Evolutionary conservation across 2,797 vertebrate species (phyloP).

Genomic region (Rallus crepitans): DNA sequence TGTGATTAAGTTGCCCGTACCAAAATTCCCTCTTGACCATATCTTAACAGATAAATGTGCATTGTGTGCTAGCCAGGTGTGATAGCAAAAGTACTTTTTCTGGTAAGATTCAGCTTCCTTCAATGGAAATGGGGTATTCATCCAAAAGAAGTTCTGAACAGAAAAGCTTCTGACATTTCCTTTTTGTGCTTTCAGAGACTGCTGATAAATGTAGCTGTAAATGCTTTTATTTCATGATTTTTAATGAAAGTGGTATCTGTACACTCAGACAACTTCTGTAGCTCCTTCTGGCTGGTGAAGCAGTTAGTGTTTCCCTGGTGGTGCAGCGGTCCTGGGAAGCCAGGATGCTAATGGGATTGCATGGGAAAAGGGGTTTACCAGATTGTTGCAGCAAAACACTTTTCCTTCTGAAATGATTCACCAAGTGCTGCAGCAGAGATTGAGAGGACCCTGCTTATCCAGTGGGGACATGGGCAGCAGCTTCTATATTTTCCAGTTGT

Average conservation of each 20-base stretch:
- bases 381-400: not conserved
- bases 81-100: not conserved
- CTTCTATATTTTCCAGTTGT: not conserved
- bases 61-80: not conserved
- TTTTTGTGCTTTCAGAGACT: not conserved
- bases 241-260: not conserved
- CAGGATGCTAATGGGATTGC: not conserved
- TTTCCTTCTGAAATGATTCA: not conserved
- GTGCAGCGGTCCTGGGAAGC: not conserved
- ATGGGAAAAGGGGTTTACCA: not conserved
- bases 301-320: not conserved
- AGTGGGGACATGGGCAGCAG: rapidly evolving
- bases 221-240: constrained; percentile 38
- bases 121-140: not conserved
- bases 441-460: not conserved
- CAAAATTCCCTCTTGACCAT: not conserved
- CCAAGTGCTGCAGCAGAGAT: not conserved
- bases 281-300: not conserved
- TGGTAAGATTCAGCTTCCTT: not conserved
- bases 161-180: not conserved
- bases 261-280: not conserved
- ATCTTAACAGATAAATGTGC: not conserved
- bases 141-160: not conserved
- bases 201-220: not conserved
- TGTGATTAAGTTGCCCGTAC: not conserved